Conservation (phyloP, 2,113 vertebrate genomes). For the Romanogobio albipinnatus region DNA sequence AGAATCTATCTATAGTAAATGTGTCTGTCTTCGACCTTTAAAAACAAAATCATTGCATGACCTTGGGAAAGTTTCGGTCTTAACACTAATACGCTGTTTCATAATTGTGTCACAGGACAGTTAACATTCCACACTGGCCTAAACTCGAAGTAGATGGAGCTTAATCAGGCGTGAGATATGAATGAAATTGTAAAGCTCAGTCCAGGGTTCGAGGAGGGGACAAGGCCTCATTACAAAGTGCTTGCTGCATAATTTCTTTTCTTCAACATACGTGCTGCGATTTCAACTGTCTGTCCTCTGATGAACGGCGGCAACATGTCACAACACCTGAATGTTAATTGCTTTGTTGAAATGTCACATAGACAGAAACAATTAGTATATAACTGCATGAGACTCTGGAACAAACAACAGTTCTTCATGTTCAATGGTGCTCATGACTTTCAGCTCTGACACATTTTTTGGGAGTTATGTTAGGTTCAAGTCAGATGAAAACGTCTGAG, state of each 20-base stretch:
- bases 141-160: conserved; percentile 6
- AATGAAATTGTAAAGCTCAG: conserved; percentile 4
- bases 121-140: conserved; percentile 1
- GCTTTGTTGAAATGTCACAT: not conserved
- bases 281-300: conserved; percentile 28
- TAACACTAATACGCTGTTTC: not conserved
- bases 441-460: not conserved
- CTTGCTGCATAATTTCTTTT: conserved; percentile 43
- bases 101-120: conserved; percentile 15
- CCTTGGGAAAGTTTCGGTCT: not conserved
- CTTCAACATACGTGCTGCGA: not conserved
- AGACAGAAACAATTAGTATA: not conserved
- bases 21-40: not conserved
- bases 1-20: not conserved
- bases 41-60: not conserved
- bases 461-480: not conserved
- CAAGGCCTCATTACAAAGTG: conserved; percentile 36
- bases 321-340: conserved; percentile 32
- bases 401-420: not conserved
- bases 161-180: conserved; percentile 41
- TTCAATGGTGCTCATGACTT: not conserved
- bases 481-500: not conserved
- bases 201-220: conserved; percentile 43
- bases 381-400: not conserved
- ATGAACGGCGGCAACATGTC: conserved; percentile 35